phyloP scores from a whole-genome alignment of 2,888 invertebrate genomes.

The Lacanobia wlatinum region DNA sequence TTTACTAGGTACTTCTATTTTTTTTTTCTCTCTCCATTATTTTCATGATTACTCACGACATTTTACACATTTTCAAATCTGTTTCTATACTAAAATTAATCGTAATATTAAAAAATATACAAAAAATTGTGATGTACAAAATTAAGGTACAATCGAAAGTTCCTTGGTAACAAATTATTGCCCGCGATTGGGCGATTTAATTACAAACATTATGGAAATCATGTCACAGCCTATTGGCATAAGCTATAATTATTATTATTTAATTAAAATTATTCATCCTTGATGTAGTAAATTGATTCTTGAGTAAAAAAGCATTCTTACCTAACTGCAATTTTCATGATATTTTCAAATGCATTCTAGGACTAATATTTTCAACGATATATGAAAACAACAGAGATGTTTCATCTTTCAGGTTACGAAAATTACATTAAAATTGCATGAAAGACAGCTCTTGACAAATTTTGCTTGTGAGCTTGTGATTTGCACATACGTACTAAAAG shows the following conservation, averaged over 20 bases:
- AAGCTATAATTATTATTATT: conserved; percentile 47
- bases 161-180: conserved; percentile 73
- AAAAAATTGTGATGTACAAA: conserved; percentile 74
- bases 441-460: neutral
- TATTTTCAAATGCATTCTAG: no score
- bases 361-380: neutral
- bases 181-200: conserved; percentile 14
- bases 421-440: neutral
- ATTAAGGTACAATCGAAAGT: conserved; percentile 70
- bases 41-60: neutral
- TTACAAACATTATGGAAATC: conserved; percentile 33
- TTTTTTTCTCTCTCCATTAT: neutral
- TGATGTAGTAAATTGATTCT: conserved; percentile 7
- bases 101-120: conserved; percentile 59
- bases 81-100: conserved; percentile 23
- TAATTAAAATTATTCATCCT: neutral
- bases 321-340: neutral
- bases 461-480: neutral
- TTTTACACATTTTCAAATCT: neutral
- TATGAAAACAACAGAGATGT: neutral
- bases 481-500: neutral
- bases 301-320: neutral
- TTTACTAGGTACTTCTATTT: neutral
- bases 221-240: conserved; percentile 65
- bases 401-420: neutral